Conservation (phyloP, 2,113 vertebrate species). For the Perccottus glenii region DNA sequence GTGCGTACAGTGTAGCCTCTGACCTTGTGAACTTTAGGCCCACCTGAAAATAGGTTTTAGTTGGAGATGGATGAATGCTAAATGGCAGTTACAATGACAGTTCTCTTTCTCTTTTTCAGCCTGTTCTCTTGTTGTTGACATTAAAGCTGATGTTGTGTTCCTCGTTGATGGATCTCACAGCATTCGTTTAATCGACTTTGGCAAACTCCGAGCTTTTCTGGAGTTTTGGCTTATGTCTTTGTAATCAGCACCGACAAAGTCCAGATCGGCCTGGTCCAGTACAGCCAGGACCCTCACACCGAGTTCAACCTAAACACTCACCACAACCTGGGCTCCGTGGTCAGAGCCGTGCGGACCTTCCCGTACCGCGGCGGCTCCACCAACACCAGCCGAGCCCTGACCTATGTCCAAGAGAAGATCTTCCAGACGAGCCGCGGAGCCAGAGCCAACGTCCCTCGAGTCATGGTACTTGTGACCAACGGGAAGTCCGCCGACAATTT, state of each 20-base stretch:
- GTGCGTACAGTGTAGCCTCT: too few relatives aligned
- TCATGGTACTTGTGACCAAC: conserved; percentile 97
- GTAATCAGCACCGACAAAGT: conserved; percentile 90
- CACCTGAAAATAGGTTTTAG: too few relatives aligned
- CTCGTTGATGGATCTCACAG: conserved; percentile 98
- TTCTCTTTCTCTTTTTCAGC: conserved; percentile 71
- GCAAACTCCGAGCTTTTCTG: conserved; percentile 94
- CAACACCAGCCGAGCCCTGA: conserved; percentile 97
- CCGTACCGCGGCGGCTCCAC: conserved; percentile 98
- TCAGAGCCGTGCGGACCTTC: conserved; percentile 91
- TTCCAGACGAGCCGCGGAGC: conserved; percentile 87
- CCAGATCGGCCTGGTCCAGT: conserved; percentile 97
- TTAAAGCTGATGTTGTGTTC: conserved; percentile 95
- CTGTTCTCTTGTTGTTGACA: conserved; percentile 92
- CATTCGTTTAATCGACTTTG: conserved; percentile 94
- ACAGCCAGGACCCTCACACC: conserved; percentile 93
- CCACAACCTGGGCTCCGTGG: conserved; percentile 84
- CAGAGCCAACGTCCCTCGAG: conserved; percentile 88
- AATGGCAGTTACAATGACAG: too few relatives aligned
- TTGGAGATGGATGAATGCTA: too few relatives aligned
- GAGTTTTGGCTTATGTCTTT: conserved; percentile 94
- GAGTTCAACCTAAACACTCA: conserved; percentile 94
- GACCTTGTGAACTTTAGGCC: too few relatives aligned
- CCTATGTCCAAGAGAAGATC: conserved; percentile 92
- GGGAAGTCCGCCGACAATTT: conserved; percentile 97